phyloP scores from a whole-genome alignment of 2,797 vertebrate genomes.

The Notolepis coatsorum region DNA sequence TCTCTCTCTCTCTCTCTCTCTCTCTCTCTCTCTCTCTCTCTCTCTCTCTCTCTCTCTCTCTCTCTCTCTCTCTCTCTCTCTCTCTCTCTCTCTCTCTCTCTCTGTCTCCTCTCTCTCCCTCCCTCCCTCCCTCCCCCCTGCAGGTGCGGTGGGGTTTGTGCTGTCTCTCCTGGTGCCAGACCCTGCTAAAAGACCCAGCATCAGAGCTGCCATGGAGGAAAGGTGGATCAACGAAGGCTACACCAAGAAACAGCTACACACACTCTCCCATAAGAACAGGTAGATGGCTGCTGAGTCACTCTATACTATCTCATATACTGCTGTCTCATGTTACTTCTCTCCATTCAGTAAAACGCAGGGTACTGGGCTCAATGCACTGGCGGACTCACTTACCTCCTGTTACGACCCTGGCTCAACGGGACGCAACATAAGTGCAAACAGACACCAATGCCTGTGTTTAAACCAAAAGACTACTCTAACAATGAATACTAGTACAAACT shows the following conservation, averaged over 20 bases:
- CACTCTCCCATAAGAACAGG: constrained; percentile 78
- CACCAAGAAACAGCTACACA: constrained; percentile 74
- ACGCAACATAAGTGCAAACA: too few relatives aligned
- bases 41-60: neutral
- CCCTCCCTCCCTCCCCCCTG: neutral
- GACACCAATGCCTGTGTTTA: too few relatives aligned
- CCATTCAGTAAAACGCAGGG: too few relatives aligned
- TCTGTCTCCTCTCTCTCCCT: neutral
- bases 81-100: neutral
- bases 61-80: neutral
- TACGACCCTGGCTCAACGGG: too few relatives aligned
- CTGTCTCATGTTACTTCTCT: too few relatives aligned
- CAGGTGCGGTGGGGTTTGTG: constrained; percentile 83
- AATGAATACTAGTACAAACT: too few relatives aligned
- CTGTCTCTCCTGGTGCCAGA: constrained; percentile 86
- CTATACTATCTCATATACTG: too few relatives aligned
- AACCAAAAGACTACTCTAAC: too few relatives aligned
- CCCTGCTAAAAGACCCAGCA: constrained; percentile 80
- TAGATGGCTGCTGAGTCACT: constrained; percentile 39
- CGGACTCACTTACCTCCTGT: too few relatives aligned
- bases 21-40: neutral
- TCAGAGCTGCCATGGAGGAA: constrained; percentile 84
- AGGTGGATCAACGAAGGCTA: constrained; percentile 85
- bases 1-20: neutral
- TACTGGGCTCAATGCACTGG: too few relatives aligned